phyloP scores from a whole-genome alignment of 2,888 invertebrate species.

The Drosophila meridionalis region DNA sequence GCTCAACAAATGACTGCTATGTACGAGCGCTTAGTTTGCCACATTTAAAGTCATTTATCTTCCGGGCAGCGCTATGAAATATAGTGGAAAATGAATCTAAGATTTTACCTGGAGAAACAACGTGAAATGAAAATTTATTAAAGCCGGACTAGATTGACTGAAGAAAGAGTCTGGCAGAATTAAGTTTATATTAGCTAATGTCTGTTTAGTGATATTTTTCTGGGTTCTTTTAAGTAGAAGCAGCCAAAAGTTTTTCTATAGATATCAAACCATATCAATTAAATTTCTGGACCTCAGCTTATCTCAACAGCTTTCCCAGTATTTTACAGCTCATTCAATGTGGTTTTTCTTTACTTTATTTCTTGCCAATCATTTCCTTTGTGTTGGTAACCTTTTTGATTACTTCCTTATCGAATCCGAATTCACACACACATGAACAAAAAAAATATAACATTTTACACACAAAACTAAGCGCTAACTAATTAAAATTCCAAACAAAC shows the following conservation, averaged over 20 bases:
- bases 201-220: too few species aligned
- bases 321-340: conserved; percentile 45
- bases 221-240: too few species aligned
- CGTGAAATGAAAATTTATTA: background rate
- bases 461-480: conserved; percentile 28
- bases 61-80: conserved; percentile 9
- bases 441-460: conserved; percentile 39
- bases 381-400: background rate
- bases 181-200: background rate
- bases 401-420: background rate
- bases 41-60: conserved; percentile 54
- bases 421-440: conserved; percentile 22
- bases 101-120: conserved; percentile 9
- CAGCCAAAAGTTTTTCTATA: too few species aligned
- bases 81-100: conserved; percentile 1
- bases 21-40: conserved; percentile 23
- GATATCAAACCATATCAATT: background rate
- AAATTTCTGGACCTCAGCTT: background rate
- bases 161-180: background rate
- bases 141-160: background rate
- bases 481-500: conserved; percentile 23
- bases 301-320: background rate
- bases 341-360: conserved; percentile 1
- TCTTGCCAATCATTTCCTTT: conserved; percentile 21
- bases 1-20: conserved; percentile 61